Percentiles rank a stretch among this genome's conserved stretches.
phyloP scores from a whole-genome alignment of 2,797 vertebrate genomes.

The Hapalemur alaotrensis region DNA sequence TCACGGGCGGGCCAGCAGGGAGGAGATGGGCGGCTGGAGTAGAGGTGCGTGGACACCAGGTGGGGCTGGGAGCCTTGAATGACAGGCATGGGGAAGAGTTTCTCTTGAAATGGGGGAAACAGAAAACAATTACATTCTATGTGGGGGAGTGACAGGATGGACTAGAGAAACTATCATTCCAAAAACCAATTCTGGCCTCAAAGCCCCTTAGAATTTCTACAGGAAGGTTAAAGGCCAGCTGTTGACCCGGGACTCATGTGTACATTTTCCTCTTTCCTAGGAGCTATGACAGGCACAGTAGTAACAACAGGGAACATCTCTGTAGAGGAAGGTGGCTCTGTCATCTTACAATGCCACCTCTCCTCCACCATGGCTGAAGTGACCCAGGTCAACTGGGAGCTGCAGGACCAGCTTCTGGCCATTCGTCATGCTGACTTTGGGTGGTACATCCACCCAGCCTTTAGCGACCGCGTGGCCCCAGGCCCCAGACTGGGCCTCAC shows the following conservation, averaged over 20 bases:
- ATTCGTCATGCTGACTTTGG: background rate
- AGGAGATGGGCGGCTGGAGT: background rate
- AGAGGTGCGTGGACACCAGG: background rate
- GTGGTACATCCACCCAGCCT: background rate
- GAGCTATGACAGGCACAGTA: background rate
- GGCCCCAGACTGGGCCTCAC: slow-evolving; percentile 52
- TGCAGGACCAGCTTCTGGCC: slow-evolving; percentile 37
- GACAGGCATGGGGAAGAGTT: background rate
- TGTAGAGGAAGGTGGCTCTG: slow-evolving; percentile 58
- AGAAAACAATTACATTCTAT: background rate
- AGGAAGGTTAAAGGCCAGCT: background rate
- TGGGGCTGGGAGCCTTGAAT: background rate
- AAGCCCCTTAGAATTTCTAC: background rate
- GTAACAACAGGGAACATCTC: slow-evolving; percentile 53
- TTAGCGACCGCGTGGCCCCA: background rate
- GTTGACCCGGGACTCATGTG: background rate
- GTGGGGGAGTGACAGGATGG: no score
- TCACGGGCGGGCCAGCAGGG: background rate
- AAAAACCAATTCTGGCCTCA: background rate
- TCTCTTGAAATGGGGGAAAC: background rate
- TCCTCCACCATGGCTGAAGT: slow-evolving; percentile 40
- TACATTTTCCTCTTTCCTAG: background rate
- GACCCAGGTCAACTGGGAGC: slow-evolving; percentile 76
- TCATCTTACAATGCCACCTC: slow-evolving; percentile 69
- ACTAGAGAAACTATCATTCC: background rate